Evolutionary conservation across 1,140 invertebrate genomes (phyloP).

Genomic region (Apocrypta bakeri): DNA sequence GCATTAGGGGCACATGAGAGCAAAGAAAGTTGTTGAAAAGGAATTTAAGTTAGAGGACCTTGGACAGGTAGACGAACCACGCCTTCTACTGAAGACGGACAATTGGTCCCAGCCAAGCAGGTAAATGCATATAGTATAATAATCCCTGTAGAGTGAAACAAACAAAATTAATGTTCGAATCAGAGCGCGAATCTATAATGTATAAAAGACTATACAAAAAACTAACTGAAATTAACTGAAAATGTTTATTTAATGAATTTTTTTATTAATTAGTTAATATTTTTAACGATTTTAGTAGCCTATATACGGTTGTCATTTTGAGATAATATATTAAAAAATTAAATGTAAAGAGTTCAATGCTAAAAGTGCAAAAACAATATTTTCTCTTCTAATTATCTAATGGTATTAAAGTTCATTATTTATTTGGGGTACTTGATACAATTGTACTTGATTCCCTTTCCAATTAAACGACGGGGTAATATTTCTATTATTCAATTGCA

Average conservation of each 20-base stretch:
- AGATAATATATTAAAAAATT: no score
- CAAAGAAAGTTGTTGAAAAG: conserved; percentile 15
- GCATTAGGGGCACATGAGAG: conserved; percentile 43
- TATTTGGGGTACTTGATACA: no score
- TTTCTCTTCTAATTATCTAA: no score
- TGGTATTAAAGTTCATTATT: no score
- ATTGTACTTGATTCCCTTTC: no score
- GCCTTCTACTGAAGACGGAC: background rate
- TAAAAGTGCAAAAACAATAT: no score
- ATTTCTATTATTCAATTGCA: no score
- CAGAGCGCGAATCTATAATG: background rate
- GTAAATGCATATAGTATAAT: background rate
- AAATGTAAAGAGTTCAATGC: no score
- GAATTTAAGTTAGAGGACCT: conserved; percentile 38
- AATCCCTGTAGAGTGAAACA: background rate
- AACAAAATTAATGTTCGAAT: background rate
- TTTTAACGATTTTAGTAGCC: no score
- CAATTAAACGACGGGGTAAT: no score
- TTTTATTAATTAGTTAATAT: background rate
- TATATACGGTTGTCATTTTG: no score
- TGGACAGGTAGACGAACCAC: conserved; percentile 42
- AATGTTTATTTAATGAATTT: no score
- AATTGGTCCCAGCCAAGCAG: background rate
- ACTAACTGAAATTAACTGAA: background rate
- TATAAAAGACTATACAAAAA: background rate